Percentiles rank a stretch among this genome's conserved stretches.
Conservation (phyloP, 2,113 vertebrate genomes). For the Gallinago undulata region DNA sequence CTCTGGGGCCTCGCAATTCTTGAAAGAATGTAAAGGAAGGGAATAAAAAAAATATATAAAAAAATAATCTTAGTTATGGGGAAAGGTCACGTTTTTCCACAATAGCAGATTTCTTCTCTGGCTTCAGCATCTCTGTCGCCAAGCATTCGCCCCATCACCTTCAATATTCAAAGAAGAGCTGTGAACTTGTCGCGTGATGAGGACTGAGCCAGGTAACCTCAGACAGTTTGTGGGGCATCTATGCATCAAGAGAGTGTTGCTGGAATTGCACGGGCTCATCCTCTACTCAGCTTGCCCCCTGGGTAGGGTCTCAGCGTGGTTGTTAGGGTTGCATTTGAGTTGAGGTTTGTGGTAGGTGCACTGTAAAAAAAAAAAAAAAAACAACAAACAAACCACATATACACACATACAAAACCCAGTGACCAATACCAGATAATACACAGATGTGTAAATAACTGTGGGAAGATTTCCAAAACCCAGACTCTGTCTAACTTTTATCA, state of each 20-base stretch:
- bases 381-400: background rate
- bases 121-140: background rate
- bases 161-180: background rate
- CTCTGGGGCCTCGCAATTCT: conserved; percentile 41
- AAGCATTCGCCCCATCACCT: background rate
- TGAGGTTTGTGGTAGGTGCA: conserved; percentile 27
- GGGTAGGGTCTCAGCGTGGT: background rate
- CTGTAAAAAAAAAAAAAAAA: background rate
- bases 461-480: conserved; percentile 23
- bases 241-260: background rate
- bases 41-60: background rate
- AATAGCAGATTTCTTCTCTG: background rate
- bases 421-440: conserved; percentile 19
- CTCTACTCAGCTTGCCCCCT: background rate
- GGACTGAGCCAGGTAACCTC: background rate
- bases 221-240: background rate
- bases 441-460: conserved; percentile 14
- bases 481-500: conserved; percentile 26
- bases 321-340: background rate
- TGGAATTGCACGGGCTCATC: background rate
- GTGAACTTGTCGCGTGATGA: background rate
- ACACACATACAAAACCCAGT: background rate
- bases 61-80: background rate
- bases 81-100: conserved; percentile 15
- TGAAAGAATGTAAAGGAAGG: conserved; percentile 24